These are phyloP conservation scores for Chaetops frenatus DNA, from an alignment of 2,113 vertebrate species.

Conservation along the genomic window DNA sequence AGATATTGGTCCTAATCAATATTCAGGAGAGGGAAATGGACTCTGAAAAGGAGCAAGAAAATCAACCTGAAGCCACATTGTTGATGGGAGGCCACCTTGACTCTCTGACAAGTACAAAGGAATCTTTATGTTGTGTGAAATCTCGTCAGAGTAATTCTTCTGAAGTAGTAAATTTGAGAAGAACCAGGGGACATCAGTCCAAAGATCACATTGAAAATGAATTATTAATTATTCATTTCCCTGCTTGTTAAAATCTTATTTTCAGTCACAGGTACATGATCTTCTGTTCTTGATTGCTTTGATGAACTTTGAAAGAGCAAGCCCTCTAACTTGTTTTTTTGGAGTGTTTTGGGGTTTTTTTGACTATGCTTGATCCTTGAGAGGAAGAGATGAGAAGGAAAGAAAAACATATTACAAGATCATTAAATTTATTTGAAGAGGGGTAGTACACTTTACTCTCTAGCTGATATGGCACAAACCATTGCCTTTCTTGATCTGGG, in stretches of 20 bases:
- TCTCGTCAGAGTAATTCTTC: constrained; percentile 5
- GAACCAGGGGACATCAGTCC: background rate
- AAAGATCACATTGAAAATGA: background rate
- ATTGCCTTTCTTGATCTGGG: background rate
- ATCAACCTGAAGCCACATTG: constrained; percentile 9
- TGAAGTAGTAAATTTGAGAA: constrained; percentile 4
- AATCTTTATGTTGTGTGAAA: background rate
- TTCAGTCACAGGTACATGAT: background rate
- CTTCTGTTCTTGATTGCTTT: background rate
- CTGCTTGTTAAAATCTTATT: constrained; percentile 13
- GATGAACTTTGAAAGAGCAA: background rate
- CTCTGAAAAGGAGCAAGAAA: background rate
- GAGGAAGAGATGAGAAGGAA: background rate
- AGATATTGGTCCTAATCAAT: background rate
- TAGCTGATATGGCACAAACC: background rate
- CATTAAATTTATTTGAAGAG: background rate
- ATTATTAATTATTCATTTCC: constrained; percentile 44
- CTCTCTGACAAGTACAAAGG: constrained; percentile 42
- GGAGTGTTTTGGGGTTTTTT: background rate
- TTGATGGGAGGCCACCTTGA: constrained; percentile 45
- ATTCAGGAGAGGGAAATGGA: background rate
- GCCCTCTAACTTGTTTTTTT: background rate
- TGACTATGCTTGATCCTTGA: background rate
- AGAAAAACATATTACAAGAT: background rate
- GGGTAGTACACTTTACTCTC: background rate